Evolutionary conservation across 2,113 vertebrate species (phyloP).

Genomic region (Drymodes brunneopygia): DNA sequence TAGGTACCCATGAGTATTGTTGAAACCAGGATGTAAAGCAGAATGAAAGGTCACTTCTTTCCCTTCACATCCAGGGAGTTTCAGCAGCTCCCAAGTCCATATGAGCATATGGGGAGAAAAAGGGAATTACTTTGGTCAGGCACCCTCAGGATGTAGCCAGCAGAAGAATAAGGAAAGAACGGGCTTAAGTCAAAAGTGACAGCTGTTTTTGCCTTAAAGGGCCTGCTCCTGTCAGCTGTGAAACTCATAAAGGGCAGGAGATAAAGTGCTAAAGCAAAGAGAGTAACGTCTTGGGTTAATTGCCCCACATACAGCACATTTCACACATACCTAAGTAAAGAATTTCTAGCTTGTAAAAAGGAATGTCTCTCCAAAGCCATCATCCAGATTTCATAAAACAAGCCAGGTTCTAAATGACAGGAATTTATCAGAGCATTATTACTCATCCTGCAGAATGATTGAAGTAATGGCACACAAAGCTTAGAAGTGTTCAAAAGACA

Average conservation of each 20-base stretch:
- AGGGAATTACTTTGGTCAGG: not conserved
- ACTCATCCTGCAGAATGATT: conserved; percentile 35
- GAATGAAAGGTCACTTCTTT: not conserved
- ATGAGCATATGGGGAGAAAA: not conserved
- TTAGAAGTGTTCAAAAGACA: not conserved
- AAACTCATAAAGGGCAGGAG: not conserved
- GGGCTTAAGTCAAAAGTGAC: not conserved
- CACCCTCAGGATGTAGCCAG: not conserved
- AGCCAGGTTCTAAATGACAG: conserved; percentile 29
- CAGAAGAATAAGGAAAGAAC: not conserved
- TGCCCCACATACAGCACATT: not conserved
- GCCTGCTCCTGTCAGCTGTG: not conserved
- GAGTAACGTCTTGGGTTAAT: not conserved
- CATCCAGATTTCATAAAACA: conserved; percentile 28
- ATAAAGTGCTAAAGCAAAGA: not conserved
- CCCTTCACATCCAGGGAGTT: not conserved
- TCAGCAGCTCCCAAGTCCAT: not conserved
- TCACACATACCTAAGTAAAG: not conserved
- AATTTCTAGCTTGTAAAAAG: conserved; percentile 25
- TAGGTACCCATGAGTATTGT: not conserved
- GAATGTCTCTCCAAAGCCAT: conserved; percentile 14
- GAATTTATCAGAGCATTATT: conserved; percentile 32
- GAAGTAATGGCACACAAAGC: conserved; percentile 32
- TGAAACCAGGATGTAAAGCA: not conserved
- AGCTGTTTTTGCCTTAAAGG: not conserved